Percentiles rank a stretch among this genome's conserved stretches.
Evolutionary conservation across 2,797 vertebrate genomes (phyloP).

Genomic region (Ptychadena robeensis): DNA sequence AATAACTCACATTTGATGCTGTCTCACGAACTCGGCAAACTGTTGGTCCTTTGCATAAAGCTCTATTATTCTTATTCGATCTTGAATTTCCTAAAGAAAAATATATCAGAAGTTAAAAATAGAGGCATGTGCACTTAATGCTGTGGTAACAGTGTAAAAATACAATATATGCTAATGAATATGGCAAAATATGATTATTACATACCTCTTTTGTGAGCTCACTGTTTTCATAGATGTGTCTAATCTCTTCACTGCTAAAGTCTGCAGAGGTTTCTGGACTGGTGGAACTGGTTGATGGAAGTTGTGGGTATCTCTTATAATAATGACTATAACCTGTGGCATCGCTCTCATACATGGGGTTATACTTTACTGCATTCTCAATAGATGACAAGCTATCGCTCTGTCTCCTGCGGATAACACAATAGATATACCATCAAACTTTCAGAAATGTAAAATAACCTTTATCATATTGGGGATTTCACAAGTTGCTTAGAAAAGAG

Average conservation of each 20-base stretch:
- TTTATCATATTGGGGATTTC: not conserved
- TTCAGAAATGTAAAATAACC: not conserved
- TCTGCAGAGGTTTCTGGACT: slow-evolving; percentile 86
- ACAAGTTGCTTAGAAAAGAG: too few relatives aligned
- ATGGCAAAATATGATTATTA: not conserved
- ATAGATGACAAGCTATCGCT: slow-evolving; percentile 84
- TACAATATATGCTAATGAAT: not conserved
- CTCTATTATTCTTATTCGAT: slow-evolving; percentile 94
- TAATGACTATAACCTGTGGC: slow-evolving; percentile 85
- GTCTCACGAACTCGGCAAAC: slow-evolving; percentile 91
- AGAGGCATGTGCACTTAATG: not conserved
- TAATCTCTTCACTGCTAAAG: slow-evolving; percentile 94
- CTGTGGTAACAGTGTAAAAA: not conserved
- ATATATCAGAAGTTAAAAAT: not conserved
- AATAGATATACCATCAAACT: not conserved
- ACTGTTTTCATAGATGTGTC: slow-evolving; percentile 91
- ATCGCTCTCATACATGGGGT: slow-evolving; percentile 89
- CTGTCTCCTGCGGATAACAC: slow-evolving; percentile 70
- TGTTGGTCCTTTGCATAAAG: slow-evolving; percentile 92
- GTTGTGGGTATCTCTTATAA: slow-evolving; percentile 82
- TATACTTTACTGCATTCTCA: slow-evolving; percentile 90
- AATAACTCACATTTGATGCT: slow-evolving; percentile 90
- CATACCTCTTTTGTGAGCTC: slow-evolving; percentile 90
- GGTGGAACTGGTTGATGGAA: slow-evolving; percentile 81
- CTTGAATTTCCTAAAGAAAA: slow-evolving; percentile 90